Conservation (phyloP, 2,797 vertebrate genomes). For the Telmatherina bonti region DNA sequence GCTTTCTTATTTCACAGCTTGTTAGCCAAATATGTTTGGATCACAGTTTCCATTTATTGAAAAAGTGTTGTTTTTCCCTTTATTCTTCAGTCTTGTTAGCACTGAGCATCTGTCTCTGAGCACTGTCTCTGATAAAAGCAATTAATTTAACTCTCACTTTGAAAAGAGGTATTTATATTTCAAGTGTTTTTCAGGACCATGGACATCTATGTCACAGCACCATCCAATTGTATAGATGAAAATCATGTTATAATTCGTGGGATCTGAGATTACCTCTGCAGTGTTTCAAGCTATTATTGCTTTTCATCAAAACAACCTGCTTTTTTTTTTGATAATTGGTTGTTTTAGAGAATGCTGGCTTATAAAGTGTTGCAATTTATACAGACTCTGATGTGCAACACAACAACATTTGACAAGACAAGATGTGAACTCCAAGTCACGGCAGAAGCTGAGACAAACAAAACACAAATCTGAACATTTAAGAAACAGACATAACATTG, state of each 20-base stretch:
- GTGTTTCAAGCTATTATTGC: neutral
- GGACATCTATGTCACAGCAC: neutral
- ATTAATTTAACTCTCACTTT: neutral
- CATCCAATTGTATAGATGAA: conserved; percentile 3
- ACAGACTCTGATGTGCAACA: neutral
- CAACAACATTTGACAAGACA: neutral
- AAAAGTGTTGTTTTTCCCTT: neutral
- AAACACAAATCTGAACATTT: neutral
- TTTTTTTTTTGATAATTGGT: neutral
- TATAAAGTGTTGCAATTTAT: neutral
- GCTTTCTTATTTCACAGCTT: conserved; percentile 11
- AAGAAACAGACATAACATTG: neutral
- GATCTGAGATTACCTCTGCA: conserved; percentile 1
- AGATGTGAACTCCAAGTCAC: neutral
- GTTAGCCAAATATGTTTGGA: conserved; percentile 17
- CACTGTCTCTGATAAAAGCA: neutral
- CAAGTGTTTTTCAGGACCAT: neutral
- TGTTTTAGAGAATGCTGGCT: conserved; percentile 7
- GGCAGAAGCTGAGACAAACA: neutral
- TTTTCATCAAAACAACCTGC: conserved; percentile 9
- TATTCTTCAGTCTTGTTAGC: neutral
- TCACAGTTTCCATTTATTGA: conserved; percentile 16
- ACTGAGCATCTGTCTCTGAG: too few species aligned
- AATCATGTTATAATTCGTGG: conserved; percentile 5
- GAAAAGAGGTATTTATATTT: neutral